These are phyloP conservation scores for Drosophila burlai DNA, from an alignment of 1,140 invertebrate species.

Conservation along the genomic window DNA sequence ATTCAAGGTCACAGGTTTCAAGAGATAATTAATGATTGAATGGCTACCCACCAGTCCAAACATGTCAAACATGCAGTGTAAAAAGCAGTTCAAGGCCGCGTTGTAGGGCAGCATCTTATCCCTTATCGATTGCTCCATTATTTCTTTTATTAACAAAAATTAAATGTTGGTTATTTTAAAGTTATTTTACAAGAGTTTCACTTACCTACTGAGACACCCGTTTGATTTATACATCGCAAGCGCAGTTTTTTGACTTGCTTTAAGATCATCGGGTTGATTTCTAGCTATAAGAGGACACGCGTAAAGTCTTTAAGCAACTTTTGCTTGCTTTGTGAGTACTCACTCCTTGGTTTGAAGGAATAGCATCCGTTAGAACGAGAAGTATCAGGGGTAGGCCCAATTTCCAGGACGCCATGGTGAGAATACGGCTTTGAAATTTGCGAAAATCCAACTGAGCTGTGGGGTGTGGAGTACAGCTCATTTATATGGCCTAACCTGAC, in stretches of 20 bases:
- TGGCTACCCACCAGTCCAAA: slow-evolving; percentile 66
- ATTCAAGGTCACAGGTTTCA: neutral
- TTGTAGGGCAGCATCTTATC: slow-evolving; percentile 44
- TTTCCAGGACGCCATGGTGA: slow-evolving; percentile 40
- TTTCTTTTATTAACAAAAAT: slow-evolving; percentile 10
- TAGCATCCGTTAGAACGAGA: slow-evolving; percentile 24
- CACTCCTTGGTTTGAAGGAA: slow-evolving; percentile 36
- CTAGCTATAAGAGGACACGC: slow-evolving; percentile 22
- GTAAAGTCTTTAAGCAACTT: neutral
- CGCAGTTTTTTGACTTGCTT: slow-evolving; percentile 68
- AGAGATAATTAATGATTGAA: too few species aligned
- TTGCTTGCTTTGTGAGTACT: slow-evolving; percentile 27
- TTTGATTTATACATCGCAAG: slow-evolving; percentile 54
- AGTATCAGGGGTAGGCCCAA: slow-evolving; percentile 25
- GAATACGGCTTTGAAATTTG: slow-evolving; percentile 1
- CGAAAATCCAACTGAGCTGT: slow-evolving; percentile 34
- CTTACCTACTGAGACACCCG: slow-evolving; percentile 59
- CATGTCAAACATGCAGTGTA: slow-evolving; percentile 76
- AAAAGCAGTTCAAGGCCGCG: slow-evolving; percentile 62
- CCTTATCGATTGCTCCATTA: slow-evolving; percentile 17
- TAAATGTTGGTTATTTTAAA: too few species aligned
- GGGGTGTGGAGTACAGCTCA: neutral
- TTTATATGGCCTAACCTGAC: slow-evolving; percentile 52
- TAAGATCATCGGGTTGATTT: slow-evolving; percentile 52
- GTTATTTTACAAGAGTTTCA: neutral